A percentile compares a stretch with the other conserved stretches of the same genome.
Evolutionary conservation across 1,140 invertebrate genomes (phyloP).

Genomic region (Anoplolepis gracilipes): DNA sequence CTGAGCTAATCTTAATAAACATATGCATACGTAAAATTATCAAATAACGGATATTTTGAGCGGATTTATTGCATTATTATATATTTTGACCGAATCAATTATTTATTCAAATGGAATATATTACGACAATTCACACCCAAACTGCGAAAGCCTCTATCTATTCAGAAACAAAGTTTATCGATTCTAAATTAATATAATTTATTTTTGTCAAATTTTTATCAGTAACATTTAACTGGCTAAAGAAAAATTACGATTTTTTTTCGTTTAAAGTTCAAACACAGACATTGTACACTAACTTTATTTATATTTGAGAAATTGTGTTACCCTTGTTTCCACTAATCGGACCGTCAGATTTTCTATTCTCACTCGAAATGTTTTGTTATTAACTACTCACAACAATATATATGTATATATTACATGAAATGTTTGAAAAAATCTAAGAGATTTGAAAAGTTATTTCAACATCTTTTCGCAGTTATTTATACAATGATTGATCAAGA

Average conservation of each 20-base stretch:
- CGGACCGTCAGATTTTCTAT: background rate
- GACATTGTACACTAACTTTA: background rate
- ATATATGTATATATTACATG: background rate
- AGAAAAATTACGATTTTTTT: slow-evolving; percentile 6
- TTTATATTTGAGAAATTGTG: slow-evolving; percentile 17
- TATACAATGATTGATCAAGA: background rate
- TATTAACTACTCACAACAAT: background rate
- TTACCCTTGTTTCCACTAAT: slow-evolving; percentile 67
- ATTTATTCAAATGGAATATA: background rate
- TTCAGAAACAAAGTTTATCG: slow-evolving; percentile 55
- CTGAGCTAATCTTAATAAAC: slow-evolving; percentile 63
- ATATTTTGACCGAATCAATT: slow-evolving; percentile 2
- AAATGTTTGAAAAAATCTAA: slow-evolving; percentile 14
- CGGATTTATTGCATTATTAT: slow-evolving; percentile 17
- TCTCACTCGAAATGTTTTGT: slow-evolving; percentile 14
- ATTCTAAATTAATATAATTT: too few relatives aligned
- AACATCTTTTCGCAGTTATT: background rate
- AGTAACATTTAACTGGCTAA: background rate
- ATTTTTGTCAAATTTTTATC: background rate
- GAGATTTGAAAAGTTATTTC: slow-evolving; percentile 22
- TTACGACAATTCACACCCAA: background rate
- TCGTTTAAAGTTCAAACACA: background rate
- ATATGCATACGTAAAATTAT: slow-evolving; percentile 59
- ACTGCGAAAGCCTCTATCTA: background rate
- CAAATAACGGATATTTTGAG: slow-evolving; percentile 28